Evolutionary conservation across 2,113 vertebrate species (phyloP).

Genomic region (Corythaeola cristata): DNA sequence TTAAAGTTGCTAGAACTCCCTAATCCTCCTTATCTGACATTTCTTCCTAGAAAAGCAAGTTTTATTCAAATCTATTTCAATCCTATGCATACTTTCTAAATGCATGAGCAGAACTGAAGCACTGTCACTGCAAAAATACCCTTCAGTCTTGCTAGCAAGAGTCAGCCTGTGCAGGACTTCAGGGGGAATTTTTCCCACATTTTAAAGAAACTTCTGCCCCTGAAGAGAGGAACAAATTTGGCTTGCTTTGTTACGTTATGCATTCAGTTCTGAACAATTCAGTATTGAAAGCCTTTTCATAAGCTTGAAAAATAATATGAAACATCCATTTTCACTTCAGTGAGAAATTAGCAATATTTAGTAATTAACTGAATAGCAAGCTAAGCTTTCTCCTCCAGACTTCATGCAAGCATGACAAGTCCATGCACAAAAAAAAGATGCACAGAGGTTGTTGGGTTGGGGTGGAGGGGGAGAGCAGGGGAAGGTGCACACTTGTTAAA

Average conservation of each 20-base stretch:
- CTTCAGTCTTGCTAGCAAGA: background rate
- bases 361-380: background rate
- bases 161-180: background rate
- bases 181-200: background rate
- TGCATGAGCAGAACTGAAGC: background rate
- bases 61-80: background rate
- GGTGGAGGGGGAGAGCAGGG: too few relatives aligned
- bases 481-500: background rate
- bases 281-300: background rate
- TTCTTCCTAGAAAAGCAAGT: background rate
- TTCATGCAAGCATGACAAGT: background rate
- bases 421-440: background rate
- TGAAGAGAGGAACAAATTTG: background rate
- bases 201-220: background rate
- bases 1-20: background rate
- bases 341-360: background rate
- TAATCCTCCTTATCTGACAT: background rate
- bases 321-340: background rate
- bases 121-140: background rate
- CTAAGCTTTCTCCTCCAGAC: background rate
- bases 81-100: background rate
- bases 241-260: background rate
- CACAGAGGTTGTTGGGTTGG: background rate
- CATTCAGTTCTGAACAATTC: background rate
- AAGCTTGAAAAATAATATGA: background rate